These are phyloP conservation scores for Meteorus sp. DNA, from an alignment of 1,140 invertebrate species.

Conservation along the genomic window DNA sequence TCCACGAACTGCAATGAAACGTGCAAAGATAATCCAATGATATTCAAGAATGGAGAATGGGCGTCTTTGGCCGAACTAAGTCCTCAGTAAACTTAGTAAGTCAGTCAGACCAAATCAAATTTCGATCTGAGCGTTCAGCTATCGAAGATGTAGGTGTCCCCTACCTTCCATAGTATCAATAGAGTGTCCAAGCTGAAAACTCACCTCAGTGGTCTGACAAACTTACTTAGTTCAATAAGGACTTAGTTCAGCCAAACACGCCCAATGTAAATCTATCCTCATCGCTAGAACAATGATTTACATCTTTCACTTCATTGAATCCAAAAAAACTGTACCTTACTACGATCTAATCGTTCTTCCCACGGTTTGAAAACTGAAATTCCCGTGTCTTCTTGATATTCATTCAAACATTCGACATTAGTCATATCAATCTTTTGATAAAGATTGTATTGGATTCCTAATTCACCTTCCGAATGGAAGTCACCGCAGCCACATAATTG, in stretches of 20 bases:
- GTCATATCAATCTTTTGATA: slow-evolving; percentile 87
- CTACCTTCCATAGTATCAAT: too few species aligned
- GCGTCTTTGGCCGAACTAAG: too few species aligned
- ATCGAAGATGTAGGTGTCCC: too few species aligned
- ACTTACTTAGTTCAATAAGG: too few species aligned
- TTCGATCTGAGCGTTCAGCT: too few species aligned
- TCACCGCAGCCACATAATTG: slow-evolving; percentile 41
- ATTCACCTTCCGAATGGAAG: slow-evolving; percentile 59
- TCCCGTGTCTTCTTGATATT: slow-evolving; percentile 80
- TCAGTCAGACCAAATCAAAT: too few species aligned
- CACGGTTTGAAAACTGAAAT: slow-evolving; percentile 90
- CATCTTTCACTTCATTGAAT: too few species aligned
- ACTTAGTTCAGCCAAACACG: too few species aligned
- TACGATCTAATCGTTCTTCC: slow-evolving; percentile 79
- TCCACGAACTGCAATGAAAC: slow-evolving; percentile 78
- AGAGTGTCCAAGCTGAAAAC: too few species aligned
- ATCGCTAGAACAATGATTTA: background rate
- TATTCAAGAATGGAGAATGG: background rate
- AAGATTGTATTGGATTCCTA: slow-evolving; percentile 84
- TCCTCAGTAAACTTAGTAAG: too few species aligned
- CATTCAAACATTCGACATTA: slow-evolving; percentile 91
- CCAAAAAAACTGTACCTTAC: slow-evolving; percentile 61
- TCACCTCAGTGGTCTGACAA: too few species aligned
- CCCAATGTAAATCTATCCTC: too few species aligned
- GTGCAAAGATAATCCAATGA: slow-evolving; percentile 22